Conservation (phyloP, 2,113 vertebrate genomes). For the Hippocampus zosterae region DNA sequence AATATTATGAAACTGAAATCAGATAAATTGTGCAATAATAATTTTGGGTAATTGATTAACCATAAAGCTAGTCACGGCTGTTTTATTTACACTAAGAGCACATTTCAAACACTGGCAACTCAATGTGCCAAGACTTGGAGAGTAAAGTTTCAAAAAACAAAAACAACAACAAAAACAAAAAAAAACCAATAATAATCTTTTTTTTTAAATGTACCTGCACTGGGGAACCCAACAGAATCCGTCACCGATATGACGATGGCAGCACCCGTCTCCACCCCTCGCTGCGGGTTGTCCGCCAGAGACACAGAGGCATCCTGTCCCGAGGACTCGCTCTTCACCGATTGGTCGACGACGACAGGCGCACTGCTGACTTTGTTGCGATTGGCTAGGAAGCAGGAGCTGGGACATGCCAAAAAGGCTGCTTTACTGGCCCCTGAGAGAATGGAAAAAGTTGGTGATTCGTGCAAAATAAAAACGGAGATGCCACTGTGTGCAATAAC, state of each 20-base stretch:
- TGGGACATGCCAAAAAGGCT: conserved; percentile 90
- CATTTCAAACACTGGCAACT: no score
- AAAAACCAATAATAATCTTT: no score
- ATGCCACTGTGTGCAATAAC: not conserved
- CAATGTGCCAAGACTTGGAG: no score
- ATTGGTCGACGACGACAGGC: conserved; percentile 65
- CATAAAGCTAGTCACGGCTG: no score
- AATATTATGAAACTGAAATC: no score
- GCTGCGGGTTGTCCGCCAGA: conserved; percentile 75
- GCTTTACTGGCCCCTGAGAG: conserved; percentile 93
- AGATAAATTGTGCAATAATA: no score
- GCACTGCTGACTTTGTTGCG: conserved; percentile 76
- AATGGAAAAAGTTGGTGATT: not conserved
- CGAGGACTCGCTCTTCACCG: conserved; percentile 87
- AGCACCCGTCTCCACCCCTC: conserved; percentile 63
- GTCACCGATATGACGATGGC: conserved; percentile 70
- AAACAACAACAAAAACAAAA: no score
- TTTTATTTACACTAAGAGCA: no score
- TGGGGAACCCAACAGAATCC: conserved; percentile 69
- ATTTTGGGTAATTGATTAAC: no score
- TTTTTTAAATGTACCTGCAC: conserved; percentile 74
- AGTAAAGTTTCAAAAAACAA: no score
- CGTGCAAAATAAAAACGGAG: not conserved
- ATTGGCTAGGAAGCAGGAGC: conserved; percentile 95
- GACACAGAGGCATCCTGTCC: conserved; percentile 75